A percentile compares a stretch with the other conserved stretches of the same genome.
Conservation (phyloP, 64 coral and sea anemone species). For the Actinia tenebrosa region DNA sequence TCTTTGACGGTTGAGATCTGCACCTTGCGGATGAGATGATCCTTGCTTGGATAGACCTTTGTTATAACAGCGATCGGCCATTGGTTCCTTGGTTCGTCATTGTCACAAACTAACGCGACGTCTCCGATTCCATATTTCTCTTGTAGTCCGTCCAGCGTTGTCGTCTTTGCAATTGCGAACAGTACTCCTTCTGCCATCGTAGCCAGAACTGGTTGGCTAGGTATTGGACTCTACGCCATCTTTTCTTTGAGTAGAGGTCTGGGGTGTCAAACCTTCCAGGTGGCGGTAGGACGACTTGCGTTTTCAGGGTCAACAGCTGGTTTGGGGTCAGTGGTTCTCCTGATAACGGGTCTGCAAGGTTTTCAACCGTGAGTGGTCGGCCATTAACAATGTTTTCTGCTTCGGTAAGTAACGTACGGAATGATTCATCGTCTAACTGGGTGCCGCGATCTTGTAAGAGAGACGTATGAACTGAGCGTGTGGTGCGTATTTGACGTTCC, state of each 20-base stretch:
- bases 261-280: slow-evolving; percentile 33
- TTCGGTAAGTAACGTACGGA: slow-evolving; percentile 33
- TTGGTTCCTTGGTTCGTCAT: slow-evolving; percentile 27
- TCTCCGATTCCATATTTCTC: slow-evolving; percentile 11
- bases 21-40: slow-evolving; percentile 49
- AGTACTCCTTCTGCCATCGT: slow-evolving; percentile 26
- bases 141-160: slow-evolving; percentile 19
- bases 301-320: slow-evolving; percentile 17
- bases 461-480: slow-evolving; percentile 32
- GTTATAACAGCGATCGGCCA: slow-evolving; percentile 44
- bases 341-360: slow-evolving; percentile 30
- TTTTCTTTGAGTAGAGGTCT: slow-evolving; percentile 26
- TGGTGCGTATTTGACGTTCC: slow-evolving; percentile 44
- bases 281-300: slow-evolving; percentile 27
- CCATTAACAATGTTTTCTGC: no score
- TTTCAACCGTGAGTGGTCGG: slow-evolving; percentile 32
- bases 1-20: slow-evolving; percentile 31
- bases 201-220: slow-evolving; percentile 44
- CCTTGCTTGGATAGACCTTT: slow-evolving; percentile 37
- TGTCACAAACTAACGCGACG: slow-evolving; percentile 22
- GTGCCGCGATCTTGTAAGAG: slow-evolving; percentile 20
- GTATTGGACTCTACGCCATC: no score
- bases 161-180: slow-evolving; percentile 27
- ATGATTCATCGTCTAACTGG: slow-evolving; percentile 6
- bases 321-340: slow-evolving; percentile 32